Conservation (phyloP, 2,888 invertebrate species). For the Drosophila koepferae region DNA sequence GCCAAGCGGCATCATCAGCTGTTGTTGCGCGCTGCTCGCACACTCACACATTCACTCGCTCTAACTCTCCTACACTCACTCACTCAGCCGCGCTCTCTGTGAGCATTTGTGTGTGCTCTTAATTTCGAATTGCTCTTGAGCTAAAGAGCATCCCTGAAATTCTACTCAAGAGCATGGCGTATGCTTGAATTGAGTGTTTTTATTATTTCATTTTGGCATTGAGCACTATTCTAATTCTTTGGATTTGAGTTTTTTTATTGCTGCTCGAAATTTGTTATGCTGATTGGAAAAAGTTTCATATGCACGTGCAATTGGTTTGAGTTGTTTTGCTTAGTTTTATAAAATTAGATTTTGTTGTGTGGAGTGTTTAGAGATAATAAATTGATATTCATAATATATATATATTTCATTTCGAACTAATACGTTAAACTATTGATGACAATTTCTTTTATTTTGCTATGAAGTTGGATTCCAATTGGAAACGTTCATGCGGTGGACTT, state of each 20-base stretch:
- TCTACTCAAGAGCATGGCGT: constrained; percentile 30
- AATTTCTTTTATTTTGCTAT: no score
- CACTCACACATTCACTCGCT: background rate
- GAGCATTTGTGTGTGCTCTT: constrained; percentile 28
- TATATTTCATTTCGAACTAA: no score
- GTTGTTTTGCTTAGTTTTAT: background rate
- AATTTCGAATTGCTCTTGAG: constrained; percentile 28
- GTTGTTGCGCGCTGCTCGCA: constrained; percentile 24
- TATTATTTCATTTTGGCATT: background rate
- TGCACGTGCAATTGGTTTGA: background rate
- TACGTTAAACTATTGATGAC: no score
- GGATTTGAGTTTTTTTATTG: background rate
- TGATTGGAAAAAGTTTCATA: constrained; percentile 2
- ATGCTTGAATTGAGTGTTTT: background rate
- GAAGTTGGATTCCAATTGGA: background rate
- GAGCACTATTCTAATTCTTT: background rate
- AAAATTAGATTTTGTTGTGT: background rate
- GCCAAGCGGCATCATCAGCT: constrained; percentile 39
- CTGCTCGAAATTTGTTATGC: background rate
- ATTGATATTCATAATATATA: background rate
- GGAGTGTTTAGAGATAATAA: background rate
- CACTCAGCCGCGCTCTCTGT: constrained; percentile 2
- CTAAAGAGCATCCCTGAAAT: constrained; percentile 16
- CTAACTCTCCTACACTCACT: background rate
- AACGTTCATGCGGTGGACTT: no score